Evolutionary conservation across 2,888 invertebrate species (phyloP).

Genomic region (Hofmannophila pseudospretella): DNA sequence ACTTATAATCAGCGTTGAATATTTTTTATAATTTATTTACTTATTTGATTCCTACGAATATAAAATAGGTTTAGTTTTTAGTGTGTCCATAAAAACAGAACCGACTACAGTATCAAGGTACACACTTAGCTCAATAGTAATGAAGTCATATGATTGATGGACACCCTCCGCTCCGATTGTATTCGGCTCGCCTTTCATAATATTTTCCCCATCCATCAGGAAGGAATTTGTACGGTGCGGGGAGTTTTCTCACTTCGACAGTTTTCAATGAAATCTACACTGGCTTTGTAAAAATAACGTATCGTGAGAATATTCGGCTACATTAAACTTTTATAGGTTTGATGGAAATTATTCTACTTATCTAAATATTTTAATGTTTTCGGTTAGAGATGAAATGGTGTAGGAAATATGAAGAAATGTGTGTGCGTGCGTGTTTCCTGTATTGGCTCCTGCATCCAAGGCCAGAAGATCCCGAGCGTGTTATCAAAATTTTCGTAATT

Average conservation of each 20-base stretch:
- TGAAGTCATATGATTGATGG: constrained; percentile 44
- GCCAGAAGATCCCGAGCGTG: too few species aligned
- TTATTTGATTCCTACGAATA: too few species aligned
- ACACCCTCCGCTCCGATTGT: constrained; percentile 30
- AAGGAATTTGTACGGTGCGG: constrained; percentile 30
- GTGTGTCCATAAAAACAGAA: neutral
- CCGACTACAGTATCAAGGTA: constrained; percentile 1
- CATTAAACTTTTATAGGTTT: constrained; percentile 3
- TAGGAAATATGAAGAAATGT: too few species aligned
- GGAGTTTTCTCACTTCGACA: constrained; percentile 27
- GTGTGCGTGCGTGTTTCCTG: too few species aligned
- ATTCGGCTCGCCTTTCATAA: constrained; percentile 30
- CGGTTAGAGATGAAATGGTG: too few species aligned
- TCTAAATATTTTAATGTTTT: too few species aligned
- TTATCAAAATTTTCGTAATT: too few species aligned
- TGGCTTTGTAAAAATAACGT: constrained; percentile 5
- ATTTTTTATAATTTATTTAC: too few species aligned
- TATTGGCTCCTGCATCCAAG: too few species aligned
- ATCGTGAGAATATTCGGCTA: constrained; percentile 3
- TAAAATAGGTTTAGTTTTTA: too few species aligned
- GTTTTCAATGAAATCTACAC: constrained; percentile 20
- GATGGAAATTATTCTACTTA: neutral
- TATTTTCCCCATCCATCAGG: constrained; percentile 25
- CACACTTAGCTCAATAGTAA: constrained; percentile 28
- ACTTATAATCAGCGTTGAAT: too few species aligned